Evolutionary conservation across 2,797 vertebrate species (phyloP), one percentile per base, ranked within the genome.

Genomic region (Erpetoichthys calabaricus): DNA sequence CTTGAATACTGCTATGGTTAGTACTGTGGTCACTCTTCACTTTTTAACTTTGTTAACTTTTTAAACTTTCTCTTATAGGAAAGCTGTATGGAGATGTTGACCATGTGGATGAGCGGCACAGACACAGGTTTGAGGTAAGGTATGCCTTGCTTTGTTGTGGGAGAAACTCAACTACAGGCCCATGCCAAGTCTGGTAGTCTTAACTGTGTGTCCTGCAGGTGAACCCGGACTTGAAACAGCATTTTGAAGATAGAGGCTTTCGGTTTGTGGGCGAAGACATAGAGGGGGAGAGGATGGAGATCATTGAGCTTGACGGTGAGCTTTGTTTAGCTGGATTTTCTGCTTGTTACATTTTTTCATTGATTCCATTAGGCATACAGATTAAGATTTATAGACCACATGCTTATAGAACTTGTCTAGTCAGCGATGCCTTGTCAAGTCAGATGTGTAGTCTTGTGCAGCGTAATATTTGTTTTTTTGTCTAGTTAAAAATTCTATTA

Each of bases 251-350:
- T 8, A 88, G 79, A 56, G 93, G 94, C 3, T 75, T 98, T 70
- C 75, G 75, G 60, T 98, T 98, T 51, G 91, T 98, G 3, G 94
- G 94, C 53, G 88, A 97, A 64, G 94, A 98, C 43, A 75, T 90
- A 10, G 94, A 91, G 68, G 94, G 94, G 44, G 89, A 97, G 50
- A 74, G 94, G 57, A 97, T 98, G 94, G 94, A 98, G 66, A 79
- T 97, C 47, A 87, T 96, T 46, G 94, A 98, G 70, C 67, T 96
- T 61, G 91, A 95, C 59, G 92, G 94, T 95, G 70, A 57, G 77
- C 63, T 2, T 45, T 25, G 25, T 25, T 25, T 25, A 25, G 25
- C 25, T 25, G 25, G 25, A 25, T 25, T 25, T 25, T 47, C 45
- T 1, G 43, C 3, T 6, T 7, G 2, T 6, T 53, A 6, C 5